phyloP scores from a whole-genome alignment of 2,113 vertebrate species.

The Octodon degus region DNA sequence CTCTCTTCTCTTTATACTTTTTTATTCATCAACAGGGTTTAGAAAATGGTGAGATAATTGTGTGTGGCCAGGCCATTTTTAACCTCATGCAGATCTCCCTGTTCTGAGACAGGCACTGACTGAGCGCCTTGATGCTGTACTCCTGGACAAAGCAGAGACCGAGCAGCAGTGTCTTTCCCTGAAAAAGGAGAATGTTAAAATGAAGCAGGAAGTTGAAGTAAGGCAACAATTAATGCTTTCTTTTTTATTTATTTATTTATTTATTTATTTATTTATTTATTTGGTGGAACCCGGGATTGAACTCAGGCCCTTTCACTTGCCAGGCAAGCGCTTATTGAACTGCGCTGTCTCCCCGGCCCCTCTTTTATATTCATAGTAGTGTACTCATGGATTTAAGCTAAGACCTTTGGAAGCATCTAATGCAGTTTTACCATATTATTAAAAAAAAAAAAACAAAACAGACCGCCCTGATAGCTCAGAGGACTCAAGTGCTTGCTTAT shows the following conservation, averaged over 20 bases:
- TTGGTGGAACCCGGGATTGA: no score
- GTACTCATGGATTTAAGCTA: neutral
- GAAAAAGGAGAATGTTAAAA: constrained; percentile 90
- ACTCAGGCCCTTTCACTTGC: no score
- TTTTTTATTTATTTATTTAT: neutral
- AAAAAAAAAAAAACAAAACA: neutral
- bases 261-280: no score
- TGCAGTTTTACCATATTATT: neutral
- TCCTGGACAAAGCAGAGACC: constrained; percentile 96
- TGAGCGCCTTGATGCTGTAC: constrained; percentile 91
- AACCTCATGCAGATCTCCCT: constrained; percentile 41
- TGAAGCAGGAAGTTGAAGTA: constrained; percentile 92
- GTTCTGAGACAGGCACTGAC: constrained; percentile 91
- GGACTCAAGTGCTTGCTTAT: no score
- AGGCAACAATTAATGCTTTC: constrained; percentile 10
- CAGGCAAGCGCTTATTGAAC: no score
- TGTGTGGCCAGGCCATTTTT: constrained; percentile 33
- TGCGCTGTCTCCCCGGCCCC: no score
- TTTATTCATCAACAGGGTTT: constrained; percentile 33
- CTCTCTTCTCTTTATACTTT: neutral
- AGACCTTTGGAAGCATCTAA: constrained; percentile 48
- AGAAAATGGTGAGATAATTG: neutral
- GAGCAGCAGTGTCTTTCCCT: constrained; percentile 92
- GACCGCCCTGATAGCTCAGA: no score
- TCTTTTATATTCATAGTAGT: neutral